Evolutionary conservation across 2,113 vertebrate genomes (phyloP), one percentile per base, ranked within the genome.

Genomic region (Misgurnus mizolepis): DNA sequence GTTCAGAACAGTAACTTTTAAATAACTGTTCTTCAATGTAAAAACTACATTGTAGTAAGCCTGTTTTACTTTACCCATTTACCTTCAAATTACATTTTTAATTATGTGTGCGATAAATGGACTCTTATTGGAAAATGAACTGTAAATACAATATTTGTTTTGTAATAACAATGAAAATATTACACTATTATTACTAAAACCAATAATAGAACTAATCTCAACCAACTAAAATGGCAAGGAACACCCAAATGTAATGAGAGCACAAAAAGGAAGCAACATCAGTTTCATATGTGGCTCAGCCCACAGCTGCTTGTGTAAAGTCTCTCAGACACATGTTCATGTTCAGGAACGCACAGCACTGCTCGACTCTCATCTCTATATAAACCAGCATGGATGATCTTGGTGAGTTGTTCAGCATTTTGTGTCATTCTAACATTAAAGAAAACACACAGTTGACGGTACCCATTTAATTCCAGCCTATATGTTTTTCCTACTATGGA

Each of bases 321-420:
- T 62, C 18, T 41, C 0, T 11, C 43, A n/a, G 4, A 5, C 47
- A 66, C 74, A 77, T 22, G 11, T 27, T 5, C 64, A 66, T 2
- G 60, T 17, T 77, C 17, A 65, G 5, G 12, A 74, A 75, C 72
- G 14, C n/a, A 3, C 22, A 39, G 11, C 34, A 10, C 50, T 6
- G 15, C 27, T 72, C 45, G 47, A 4, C 41, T 41, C 43, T 67
- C 15, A 65, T 53, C 45, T 12, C 41, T 4, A 15, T 9, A 15
- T 11, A 3, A 4, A 67, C 5, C 49, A 78, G 17, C 79, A 88
- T 88, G 87, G 85, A 88, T 11, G 87, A 88, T 17, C 82, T 88
- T 2, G 85, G 87, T 88, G 27, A 85, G 85, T 82, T 5, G 10
- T 15, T 67, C 5, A 53, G n/a, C 7, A 17, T 18, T 39, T 9